Evolutionary conservation across 1,140 invertebrate species (phyloP).

Genomic region (Camponotus pennsylvanicus): DNA sequence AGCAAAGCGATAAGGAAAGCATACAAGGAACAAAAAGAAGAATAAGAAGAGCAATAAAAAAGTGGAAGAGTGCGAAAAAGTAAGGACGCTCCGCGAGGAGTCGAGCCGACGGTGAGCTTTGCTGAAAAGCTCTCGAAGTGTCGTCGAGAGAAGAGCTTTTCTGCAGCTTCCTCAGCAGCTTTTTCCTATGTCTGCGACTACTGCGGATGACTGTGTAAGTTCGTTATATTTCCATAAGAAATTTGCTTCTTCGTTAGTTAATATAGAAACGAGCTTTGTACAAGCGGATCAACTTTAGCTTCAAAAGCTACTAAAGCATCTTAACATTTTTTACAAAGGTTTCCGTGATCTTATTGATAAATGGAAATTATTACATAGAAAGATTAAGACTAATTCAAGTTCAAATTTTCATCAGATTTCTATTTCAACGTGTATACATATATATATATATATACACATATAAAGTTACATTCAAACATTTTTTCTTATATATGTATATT

Average conservation of each 20-base stretch:
- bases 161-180: constrained; percentile 56
- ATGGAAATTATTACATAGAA: constrained; percentile 7
- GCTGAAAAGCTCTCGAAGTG: constrained; percentile 56
- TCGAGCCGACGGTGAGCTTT: constrained; percentile 59
- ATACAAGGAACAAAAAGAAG: constrained; percentile 11
- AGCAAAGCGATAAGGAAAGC: not conserved
- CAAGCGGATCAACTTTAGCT: constrained; percentile 16
- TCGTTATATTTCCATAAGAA: not conserved
- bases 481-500: not conserved
- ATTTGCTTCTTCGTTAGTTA: constrained; percentile 39
- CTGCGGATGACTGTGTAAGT: constrained; percentile 33
- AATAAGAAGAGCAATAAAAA: constrained; percentile 38
- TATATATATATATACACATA: not conserved
- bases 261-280: constrained; percentile 21
- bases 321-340: not conserved
- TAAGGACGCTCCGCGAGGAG: constrained; percentile 38
- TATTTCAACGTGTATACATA: not conserved
- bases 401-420: not conserved
- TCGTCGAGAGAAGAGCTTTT: constrained; percentile 56
- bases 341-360: not conserved
- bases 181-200: constrained; percentile 38
- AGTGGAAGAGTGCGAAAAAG: constrained; percentile 28
- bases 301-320: not conserved
- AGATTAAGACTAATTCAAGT: not conserved
- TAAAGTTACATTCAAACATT: not conserved